These are phyloP conservation scores for Carcinoscorpius rotundicauda DNA, from an alignment of 1,140 invertebrate species.

Conservation along the genomic window DNA sequence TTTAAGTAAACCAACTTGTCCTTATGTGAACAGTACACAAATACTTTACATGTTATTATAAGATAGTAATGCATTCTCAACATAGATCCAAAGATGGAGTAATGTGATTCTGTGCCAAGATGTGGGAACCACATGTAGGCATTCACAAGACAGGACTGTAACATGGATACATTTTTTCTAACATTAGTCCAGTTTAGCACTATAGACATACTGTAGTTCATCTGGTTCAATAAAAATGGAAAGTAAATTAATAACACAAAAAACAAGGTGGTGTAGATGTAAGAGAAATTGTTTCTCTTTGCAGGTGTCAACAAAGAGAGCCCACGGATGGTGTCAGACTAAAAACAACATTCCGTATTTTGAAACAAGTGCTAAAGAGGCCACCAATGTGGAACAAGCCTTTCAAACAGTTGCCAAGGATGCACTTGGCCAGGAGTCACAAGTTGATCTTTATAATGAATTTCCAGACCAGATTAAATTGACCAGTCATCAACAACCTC, in stretches of 20 bases:
- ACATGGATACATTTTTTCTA: no score
- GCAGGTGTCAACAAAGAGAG: constrained; percentile 77
- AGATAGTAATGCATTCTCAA: no score
- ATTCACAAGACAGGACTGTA: no score
- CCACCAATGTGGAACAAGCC: constrained; percentile 93
- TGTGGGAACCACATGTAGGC: no score
- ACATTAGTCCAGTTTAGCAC: no score
- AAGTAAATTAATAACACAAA: no score
- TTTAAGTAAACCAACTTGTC: no score
- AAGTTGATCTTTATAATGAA: constrained; percentile 87
- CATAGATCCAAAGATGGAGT: no score
- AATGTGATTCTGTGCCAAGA: no score
- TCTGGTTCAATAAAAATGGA: constrained; percentile 30
- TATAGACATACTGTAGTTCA: constrained; percentile 16
- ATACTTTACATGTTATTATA: no score
- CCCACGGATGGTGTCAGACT: constrained; percentile 94
- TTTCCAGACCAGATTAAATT: constrained; percentile 88
- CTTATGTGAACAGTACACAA: no score
- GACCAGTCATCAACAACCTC: constrained; percentile 29
- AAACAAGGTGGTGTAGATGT: no score
- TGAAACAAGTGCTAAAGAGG: constrained; percentile 97
- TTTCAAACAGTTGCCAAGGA: constrained; percentile 95
- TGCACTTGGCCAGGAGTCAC: constrained; percentile 74
- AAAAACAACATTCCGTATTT: constrained; percentile 99
- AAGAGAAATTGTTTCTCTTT: neutral